These are phyloP conservation scores for Limnothrissa miodon DNA, from an alignment of 2,113 vertebrate species.

Conservation along the genomic window DNA sequence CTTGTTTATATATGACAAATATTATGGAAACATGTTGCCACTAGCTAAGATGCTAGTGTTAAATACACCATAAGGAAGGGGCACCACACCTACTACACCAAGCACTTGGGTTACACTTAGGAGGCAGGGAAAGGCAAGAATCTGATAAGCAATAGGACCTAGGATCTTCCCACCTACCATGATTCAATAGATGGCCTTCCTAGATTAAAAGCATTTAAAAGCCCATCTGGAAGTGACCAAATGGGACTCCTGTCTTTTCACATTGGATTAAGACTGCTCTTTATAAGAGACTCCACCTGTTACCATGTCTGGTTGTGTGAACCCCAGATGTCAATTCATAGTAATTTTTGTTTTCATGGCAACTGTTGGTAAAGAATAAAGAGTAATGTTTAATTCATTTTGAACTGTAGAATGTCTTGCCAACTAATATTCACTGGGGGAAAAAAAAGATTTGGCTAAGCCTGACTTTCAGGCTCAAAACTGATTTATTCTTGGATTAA, in stretches of 20 bases:
- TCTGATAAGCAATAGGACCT: background rate
- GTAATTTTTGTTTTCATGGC: too few species aligned
- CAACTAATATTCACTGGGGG: too few species aligned
- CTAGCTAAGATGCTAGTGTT: too few species aligned
- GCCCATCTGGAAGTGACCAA: background rate
- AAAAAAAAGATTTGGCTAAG: too few species aligned
- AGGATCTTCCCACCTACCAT: background rate
- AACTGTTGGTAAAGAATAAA: too few species aligned
- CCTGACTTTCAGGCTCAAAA: too few species aligned
- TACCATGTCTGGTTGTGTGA: background rate
- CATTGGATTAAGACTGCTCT: background rate
- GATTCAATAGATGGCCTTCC: background rate
- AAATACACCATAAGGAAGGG: background rate
- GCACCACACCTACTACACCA: background rate
- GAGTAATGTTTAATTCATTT: too few species aligned
- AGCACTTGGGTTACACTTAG: background rate
- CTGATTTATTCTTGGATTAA: too few species aligned
- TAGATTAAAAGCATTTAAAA: background rate
- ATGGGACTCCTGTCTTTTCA: background rate
- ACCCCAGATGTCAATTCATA: too few species aligned
- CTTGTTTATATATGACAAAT: too few species aligned
- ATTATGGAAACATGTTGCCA: too few species aligned
- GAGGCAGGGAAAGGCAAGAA: background rate
- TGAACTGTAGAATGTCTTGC: too few species aligned
- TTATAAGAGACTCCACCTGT: background rate